Evolutionary conservation across 2,797 vertebrate species (phyloP).

Genomic region (Spheniscus humboldti): DNA sequence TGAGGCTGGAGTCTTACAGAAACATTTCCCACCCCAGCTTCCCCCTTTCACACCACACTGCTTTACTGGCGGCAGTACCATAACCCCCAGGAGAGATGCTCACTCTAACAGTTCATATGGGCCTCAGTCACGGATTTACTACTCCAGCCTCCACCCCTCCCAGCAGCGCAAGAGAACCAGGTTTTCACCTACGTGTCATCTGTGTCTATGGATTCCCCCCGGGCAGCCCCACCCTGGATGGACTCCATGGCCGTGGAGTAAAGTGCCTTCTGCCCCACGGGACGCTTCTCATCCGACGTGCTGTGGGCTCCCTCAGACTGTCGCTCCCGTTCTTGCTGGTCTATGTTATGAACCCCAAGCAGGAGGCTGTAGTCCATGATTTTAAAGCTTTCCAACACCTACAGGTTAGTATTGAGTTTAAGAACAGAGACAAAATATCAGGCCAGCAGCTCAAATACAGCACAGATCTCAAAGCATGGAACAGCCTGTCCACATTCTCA

Average conservation of each 20-base stretch:
- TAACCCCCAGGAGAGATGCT: not conserved
- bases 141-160: not conserved
- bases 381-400: slow-evolving; percentile 94
- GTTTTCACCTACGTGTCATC: slow-evolving; percentile 90
- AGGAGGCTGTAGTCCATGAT: slow-evolving; percentile 99
- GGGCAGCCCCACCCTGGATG: slow-evolving; percentile 93
- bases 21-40: not conserved
- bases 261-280: slow-evolving; percentile 93
- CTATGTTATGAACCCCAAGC: slow-evolving; percentile 96
- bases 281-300: slow-evolving; percentile 88
- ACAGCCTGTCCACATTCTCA: not conserved
- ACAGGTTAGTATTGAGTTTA: not conserved
- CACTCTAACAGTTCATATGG: not conserved
- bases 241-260: slow-evolving; percentile 99
- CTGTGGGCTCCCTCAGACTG: slow-evolving; percentile 88
- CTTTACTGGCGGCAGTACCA: not conserved
- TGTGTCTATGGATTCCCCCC: slow-evolving; percentile 90
- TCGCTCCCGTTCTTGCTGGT: slow-evolving; percentile 90
- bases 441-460: not conserved
- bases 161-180: accelerated
- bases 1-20: not conserved
- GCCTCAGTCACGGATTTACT: not conserved
- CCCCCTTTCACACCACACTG: not conserved
- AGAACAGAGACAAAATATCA: not conserved
- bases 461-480: not conserved